Percentiles rank a stretch among this genome's conserved stretches.
These are phyloP conservation scores for Pomatorhinus ruficollis DNA, from an alignment of 2,113 vertebrate genomes.

Conservation along the genomic window DNA sequence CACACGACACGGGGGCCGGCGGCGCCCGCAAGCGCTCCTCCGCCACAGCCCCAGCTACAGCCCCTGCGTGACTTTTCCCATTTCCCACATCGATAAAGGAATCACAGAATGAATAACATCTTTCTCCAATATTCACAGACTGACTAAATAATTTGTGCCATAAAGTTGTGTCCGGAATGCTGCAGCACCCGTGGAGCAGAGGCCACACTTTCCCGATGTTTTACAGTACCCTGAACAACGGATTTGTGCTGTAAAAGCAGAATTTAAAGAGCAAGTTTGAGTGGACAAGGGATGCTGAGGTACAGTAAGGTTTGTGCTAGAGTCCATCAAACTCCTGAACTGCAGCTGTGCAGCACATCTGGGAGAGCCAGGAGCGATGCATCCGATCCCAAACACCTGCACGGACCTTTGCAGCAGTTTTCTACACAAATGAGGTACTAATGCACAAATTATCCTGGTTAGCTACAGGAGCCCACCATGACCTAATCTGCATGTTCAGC, in stretches of 20 bases:
- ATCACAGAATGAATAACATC: background rate
- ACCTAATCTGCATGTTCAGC: background rate
- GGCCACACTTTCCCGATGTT: background rate
- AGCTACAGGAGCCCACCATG: background rate
- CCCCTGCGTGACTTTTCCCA: accelerated
- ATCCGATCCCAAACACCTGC: background rate
- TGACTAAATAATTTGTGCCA: background rate
- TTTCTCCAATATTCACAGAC: background rate
- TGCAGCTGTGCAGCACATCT: background rate
- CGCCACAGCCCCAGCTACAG: background rate
- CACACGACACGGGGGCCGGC: accelerated
- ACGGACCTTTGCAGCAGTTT: background rate
- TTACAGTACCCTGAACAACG: background rate
- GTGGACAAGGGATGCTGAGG: background rate
- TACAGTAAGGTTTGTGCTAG: background rate
- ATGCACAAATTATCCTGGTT: background rate
- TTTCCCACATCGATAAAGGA: background rate
- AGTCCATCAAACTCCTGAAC: background rate
- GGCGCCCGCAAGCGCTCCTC: accelerated
- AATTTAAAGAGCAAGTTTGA: background rate
- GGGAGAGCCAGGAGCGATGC: background rate
- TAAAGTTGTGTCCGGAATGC: background rate
- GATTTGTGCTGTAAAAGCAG: background rate
- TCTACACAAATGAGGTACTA: background rate
- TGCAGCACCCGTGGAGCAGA: background rate